Conservation (phyloP, 1,140 invertebrate species). For the Platyura marginata region DNA sequence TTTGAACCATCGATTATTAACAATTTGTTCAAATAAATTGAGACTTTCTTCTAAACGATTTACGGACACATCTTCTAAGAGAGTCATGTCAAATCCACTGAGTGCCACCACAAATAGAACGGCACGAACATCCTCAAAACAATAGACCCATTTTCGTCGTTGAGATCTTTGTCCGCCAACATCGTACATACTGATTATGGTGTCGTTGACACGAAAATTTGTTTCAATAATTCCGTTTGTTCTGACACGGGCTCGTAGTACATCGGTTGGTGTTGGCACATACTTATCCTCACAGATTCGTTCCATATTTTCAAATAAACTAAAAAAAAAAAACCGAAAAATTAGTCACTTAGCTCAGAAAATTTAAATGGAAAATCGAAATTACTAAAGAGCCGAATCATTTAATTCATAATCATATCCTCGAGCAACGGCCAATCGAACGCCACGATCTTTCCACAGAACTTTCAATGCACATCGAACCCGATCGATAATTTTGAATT, state of each 20-base stretch:
- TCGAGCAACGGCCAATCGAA: conserved; percentile 37
- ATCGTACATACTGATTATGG: conserved; percentile 44
- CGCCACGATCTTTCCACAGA: conserved; percentile 37
- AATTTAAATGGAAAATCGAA: conserved; percentile 5
- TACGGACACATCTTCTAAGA: conserved; percentile 40
- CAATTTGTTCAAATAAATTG: conserved; percentile 41
- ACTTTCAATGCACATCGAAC: conserved; percentile 29
- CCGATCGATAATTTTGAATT: conserved; percentile 26
- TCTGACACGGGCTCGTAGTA: conserved; percentile 47
- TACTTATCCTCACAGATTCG: conserved; percentile 42
- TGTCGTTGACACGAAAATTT: conserved; percentile 51
- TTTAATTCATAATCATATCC: conserved; percentile 58
- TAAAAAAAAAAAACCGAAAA: conserved; percentile 12
- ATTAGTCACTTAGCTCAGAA: not conserved
- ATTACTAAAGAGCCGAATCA: conserved; percentile 54
- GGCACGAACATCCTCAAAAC: conserved; percentile 45
- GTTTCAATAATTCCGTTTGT: conserved; percentile 62
- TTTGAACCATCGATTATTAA: conserved; percentile 42
- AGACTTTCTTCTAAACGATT: conserved; percentile 47
- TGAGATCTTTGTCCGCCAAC: conserved; percentile 53
- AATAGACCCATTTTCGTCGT: conserved; percentile 57
- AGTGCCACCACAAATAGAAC: conserved; percentile 45
- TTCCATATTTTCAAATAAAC: conserved; percentile 51
- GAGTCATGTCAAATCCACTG: conserved; percentile 46
- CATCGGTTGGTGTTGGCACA: conserved; percentile 51